Base-by-base conservation (phyloP, 2,113 vertebrate genomes). In the Siniperca chuatsi region DNA sequence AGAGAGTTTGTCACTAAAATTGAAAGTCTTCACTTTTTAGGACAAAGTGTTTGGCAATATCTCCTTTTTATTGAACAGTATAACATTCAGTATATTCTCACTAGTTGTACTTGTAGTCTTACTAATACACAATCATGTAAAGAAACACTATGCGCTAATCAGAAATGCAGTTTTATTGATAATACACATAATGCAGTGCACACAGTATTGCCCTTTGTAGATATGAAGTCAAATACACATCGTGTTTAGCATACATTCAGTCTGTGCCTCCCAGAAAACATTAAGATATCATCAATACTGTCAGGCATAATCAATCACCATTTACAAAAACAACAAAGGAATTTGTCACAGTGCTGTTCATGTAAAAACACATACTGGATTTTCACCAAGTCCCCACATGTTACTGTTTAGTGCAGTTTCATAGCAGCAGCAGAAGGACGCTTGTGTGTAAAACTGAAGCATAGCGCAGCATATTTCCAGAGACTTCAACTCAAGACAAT, bases 121-220 rank as follows among this genome's bases (percentile, higher is more conserved):
- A n/a, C 35, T 65, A 11, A 52, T 8, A 71, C 4, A 23, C 33
- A 20, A 4, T 8, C 3, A 23, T 21, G 16, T 52, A 33, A 57
- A 78, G 15, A 66, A 40, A 68, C 1, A 25, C 25, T 1, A 9
- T 0, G 11, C 37, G 0, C 13, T 23, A 40, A 81, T 48, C 54
- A 82, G 67, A 87, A 91, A 75, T 79, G 87, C 57, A 64, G 61
- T 78, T 94, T 94, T 92, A 93, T 93, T 93, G 83, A 79, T 84
- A 58, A 66, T 81, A 77, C 48, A 78, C 48, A 61, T 11, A 46
- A 73, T 69, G 81, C 72, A 37, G 70, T 57, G 78, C 62, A 81
- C 73, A 62, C 58, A 33, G 35, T 82, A 78, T 81, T 88, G 46
- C 77, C 83, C 15, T 84, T n/a, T 77, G 55, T 48, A 18, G 72